Percentiles rank a stretch among this genome's conserved stretches.
phyloP scores from a whole-genome alignment of 2,113 vertebrate species.

The Cyphomyrus discorhynchus region DNA sequence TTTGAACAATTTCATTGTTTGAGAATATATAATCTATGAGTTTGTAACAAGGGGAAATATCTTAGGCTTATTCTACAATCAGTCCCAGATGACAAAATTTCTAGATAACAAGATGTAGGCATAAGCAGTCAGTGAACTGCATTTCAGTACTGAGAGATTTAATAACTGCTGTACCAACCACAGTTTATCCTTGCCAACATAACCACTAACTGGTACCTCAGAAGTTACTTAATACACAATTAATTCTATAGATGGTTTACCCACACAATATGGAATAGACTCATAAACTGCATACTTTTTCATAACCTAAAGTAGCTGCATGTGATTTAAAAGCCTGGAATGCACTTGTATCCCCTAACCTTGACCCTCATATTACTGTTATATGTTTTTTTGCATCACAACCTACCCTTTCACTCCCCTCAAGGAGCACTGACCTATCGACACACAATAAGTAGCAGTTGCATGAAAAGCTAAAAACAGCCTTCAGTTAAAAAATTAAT shows the following conservation, averaged over 20 bases:
- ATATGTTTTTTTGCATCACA: not conserved
- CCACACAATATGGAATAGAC: not conserved
- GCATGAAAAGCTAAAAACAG: constrained; percentile 7
- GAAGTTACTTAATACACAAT: not conserved
- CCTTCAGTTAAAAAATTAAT: constrained; percentile 28
- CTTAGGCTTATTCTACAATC: not conserved
- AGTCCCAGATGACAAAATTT: not conserved
- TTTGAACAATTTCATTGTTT: not conserved
- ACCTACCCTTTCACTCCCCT: not conserved
- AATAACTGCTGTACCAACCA: not conserved
- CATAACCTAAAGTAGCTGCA: not conserved
- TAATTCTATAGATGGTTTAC: not conserved
- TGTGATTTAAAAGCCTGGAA: not conserved
- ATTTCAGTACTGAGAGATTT: not conserved
- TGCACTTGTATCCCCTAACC: not conserved
- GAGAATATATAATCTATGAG: not conserved
- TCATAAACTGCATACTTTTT: not conserved
- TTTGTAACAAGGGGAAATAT: not conserved
- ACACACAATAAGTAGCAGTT: not conserved
- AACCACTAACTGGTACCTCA: not conserved
- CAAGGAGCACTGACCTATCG: not conserved
- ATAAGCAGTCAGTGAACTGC: not conserved
- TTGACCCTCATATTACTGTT: not conserved
- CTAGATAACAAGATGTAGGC: not conserved
- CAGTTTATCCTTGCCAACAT: not conserved